phyloP scores from a whole-genome alignment of 2,888 invertebrate species.

The Tridacna gigas region DNA sequence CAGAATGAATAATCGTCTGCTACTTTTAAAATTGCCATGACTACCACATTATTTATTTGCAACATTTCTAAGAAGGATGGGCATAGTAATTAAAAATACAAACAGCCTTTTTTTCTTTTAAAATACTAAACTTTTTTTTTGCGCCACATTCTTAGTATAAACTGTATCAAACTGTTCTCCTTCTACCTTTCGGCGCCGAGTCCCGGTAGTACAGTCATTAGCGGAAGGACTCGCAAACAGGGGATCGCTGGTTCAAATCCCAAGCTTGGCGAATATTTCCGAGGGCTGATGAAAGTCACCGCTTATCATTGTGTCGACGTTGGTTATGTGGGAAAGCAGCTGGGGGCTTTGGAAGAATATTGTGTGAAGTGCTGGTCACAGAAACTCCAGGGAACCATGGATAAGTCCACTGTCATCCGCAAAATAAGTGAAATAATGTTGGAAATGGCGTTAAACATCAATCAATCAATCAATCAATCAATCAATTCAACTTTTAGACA shows the following conservation, averaged over 20 bases:
- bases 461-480: constrained; percentile 1
- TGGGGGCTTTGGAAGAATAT: background rate
- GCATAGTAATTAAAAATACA: too few species aligned
- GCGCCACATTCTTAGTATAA: too few species aligned
- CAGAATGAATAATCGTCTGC: background rate
- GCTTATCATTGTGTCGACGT: background rate
- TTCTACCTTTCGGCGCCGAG: too few species aligned
- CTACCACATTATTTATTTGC: too few species aligned
- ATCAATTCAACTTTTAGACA: too few species aligned
- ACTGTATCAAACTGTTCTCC: too few species aligned
- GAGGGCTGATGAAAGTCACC: background rate
- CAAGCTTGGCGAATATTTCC: background rate
- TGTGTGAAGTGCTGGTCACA: background rate
- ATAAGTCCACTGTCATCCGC: background rate
- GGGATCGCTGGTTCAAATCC: background rate
- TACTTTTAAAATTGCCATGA: background rate
- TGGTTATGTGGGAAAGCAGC: background rate
- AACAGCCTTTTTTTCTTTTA: too few species aligned
- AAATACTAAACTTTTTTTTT: too few species aligned
- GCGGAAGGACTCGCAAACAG: background rate
- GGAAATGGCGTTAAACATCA: background rate
- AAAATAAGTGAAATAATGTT: background rate
- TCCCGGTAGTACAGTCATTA: too few species aligned
- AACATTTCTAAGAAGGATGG: too few species aligned
- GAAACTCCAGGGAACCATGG: background rate